Base-by-base conservation (phyloP, 2,113 vertebrate genomes). In the Arizona elegans region DNA sequence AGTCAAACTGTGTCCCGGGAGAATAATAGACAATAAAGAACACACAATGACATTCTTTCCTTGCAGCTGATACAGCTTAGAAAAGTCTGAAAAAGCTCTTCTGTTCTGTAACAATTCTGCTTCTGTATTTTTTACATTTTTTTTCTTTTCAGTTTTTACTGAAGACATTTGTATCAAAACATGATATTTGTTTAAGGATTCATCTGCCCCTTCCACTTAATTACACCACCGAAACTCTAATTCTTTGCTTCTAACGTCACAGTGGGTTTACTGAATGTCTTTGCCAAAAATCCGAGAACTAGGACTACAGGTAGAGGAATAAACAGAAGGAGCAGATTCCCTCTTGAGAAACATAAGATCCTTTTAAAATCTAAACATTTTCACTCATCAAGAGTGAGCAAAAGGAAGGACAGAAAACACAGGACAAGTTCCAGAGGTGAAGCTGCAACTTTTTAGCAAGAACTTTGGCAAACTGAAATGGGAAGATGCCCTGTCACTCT, bases 291-390 rank as follows among this genome's bases (percentile, higher is more conserved):
- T 81, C 50, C 13, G 86, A 93, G 55, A n/a, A 87, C 91, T 92
- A 10, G 93, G 94, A 95, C 93, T 95, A 88, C 93, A 96, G 96
- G 95, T 96, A 93, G 95, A 96, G 95, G 95, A 97, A 97, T 91
- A 97, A 96, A 96, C 95, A 96, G 95, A 92, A 95, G 96, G 94
- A 90, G 92, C 1, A 1, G 96, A 96, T 95, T 95, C 89, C 54
- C 89, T 91, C 33, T 89, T 93, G 92, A 89, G 95, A 96, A 97
- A 95, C 81, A 94, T 94, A 89, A 90, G 93, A 88, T 53, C 50
- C 15, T 92, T 96, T 91, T 96, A 94, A 53, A 87, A 92, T 95
- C 94, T 92, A 97, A 97, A 97, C 96, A 96, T 96, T 97, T 96
- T 96, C 0, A 0, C 94, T 95, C 94, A 89, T 94, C 86, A 94